Base-by-base conservation (phyloP, 1,140 invertebrate genomes). In the Diploscapter pachys region DNA sequence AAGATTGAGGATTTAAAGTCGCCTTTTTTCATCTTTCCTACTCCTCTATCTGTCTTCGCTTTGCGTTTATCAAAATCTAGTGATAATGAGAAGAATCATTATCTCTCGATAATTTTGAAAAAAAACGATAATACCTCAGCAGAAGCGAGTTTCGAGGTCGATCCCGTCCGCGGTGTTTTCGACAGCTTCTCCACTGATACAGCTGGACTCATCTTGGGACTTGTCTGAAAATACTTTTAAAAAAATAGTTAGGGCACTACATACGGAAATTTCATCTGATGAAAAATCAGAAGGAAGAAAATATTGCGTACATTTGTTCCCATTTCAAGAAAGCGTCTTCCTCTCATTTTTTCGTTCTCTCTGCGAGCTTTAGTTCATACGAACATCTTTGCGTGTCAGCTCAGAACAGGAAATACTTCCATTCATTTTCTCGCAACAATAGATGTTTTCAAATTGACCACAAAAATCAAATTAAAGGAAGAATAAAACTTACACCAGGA, bases 181-280 rank as follows among this genome's bases (percentile, higher is more conserved):
- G 71, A 71, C n/a, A 72, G 48, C 31, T 72, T 72, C 54, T 72
- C 71, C 61, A 13, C 52, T 5, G 71, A 72, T 1, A 62, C 71
- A 31, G 71, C 9, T 6, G 71, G 71, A 48, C 71, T 72, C 71
- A 72, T 72, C 31, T 49, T 49, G 5, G 71, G 71, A 55, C 63
- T 72, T 8, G 63, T 5, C 66, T 51, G 31, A 54, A 68, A n/a
- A n/a, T n/a, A n/a, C n/a, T n/a, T n/a, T n/a, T n/a, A n/a, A n/a
- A n/a, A n/a, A n/a, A n/a, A n/a, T n/a, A n/a, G 13, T 68, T n/a
- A 65, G 48, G 48, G 57, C 9, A 13, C 13, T 59, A 59, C 31
- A 31, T 31, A 9, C 63, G 13, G 31, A 65, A 65, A 65, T 65
- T 31, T 31, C 31, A 31, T 31, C 31, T 31, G 31, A 0, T 31